Percentiles rank a stretch among this genome's conserved stretches.
These are phyloP conservation scores for Scaptomyza caliginosa DNA, from an alignment of 2,888 invertebrate genomes.

Conservation along the genomic window DNA sequence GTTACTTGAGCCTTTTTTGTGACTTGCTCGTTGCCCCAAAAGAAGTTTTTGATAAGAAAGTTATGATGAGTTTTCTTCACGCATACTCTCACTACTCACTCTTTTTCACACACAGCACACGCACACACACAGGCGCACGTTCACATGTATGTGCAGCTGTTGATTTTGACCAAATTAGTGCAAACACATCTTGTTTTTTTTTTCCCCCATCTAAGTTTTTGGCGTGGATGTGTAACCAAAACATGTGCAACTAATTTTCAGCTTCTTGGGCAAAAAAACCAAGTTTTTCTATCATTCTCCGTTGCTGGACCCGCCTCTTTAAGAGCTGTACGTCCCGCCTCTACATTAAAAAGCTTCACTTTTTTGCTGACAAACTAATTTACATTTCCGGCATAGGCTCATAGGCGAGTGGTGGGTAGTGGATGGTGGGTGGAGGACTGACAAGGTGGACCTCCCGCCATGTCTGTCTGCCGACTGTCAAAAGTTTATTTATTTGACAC, in stretches of 20 bases:
- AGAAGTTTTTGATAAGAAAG: slow-evolving; percentile 78
- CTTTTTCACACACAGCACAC: slow-evolving; percentile 1
- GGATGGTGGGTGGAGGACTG: background rate
- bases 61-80: slow-evolving; percentile 75
- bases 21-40: slow-evolving; percentile 53
- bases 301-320: slow-evolving; percentile 40
- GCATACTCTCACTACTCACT: slow-evolving; percentile 19
- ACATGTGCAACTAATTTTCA: slow-evolving; percentile 79
- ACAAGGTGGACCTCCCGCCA: slow-evolving; percentile 21
- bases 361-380: slow-evolving; percentile 53
- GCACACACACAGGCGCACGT: slow-evolving; percentile 8
- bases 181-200: slow-evolving; percentile 73
- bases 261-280: slow-evolving; percentile 35
- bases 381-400: slow-evolving; percentile 56
- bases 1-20: slow-evolving; percentile 31
- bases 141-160: slow-evolving; percentile 71
- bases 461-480: slow-evolving; percentile 73
- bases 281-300: slow-evolving; percentile 31
- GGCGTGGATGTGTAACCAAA: slow-evolving; percentile 39
- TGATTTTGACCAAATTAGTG: slow-evolving; percentile 79
- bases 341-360: background rate
- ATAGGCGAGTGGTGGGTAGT: background rate
- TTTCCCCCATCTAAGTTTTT: slow-evolving; percentile 18
- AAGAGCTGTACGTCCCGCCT: slow-evolving; percentile 1
- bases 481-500: slow-evolving; percentile 80